These are phyloP conservation scores for Dermolepida albohirtum DNA, from an alignment of 2,888 invertebrate species.

Conservation along the genomic window DNA sequence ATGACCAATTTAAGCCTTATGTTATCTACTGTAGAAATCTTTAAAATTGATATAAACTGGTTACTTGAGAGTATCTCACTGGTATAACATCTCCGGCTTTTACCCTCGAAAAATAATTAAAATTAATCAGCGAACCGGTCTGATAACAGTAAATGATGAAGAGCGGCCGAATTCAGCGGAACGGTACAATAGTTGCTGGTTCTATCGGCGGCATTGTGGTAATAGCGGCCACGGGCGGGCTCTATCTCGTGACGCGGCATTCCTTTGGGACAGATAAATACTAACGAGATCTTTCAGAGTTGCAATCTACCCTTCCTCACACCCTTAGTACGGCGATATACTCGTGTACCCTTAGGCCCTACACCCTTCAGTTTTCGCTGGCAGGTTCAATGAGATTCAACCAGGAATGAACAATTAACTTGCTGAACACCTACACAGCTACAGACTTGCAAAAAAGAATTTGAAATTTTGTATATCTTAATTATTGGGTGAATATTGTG, in stretches of 20 bases:
- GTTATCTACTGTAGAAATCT: constrained; percentile 23
- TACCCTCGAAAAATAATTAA: constrained; percentile 58
- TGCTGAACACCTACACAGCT: constrained; percentile 1
- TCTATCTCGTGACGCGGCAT: constrained; percentile 56
- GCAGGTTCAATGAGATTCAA: constrained; percentile 38
- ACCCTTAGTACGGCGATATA: constrained; percentile 45
- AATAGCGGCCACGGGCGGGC: constrained; percentile 54
- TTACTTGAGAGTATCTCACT: constrained; percentile 32
- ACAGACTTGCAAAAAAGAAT: neutral
- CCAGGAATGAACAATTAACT: constrained; percentile 29
- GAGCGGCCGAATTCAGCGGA: constrained; percentile 52
- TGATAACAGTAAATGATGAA: constrained; percentile 64
- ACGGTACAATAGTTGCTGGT: constrained; percentile 43
- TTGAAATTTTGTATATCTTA: too few species aligned
- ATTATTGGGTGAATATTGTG: too few species aligned
- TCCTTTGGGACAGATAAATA: constrained; percentile 65
- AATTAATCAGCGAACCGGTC: constrained; percentile 63
- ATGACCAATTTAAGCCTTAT: neutral
- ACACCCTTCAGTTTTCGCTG: constrained; percentile 21
- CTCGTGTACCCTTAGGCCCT: constrained; percentile 27
- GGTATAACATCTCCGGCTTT: constrained; percentile 33
- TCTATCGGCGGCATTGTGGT: constrained; percentile 48
- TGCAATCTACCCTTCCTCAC: constrained; percentile 61
- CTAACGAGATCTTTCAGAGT: constrained; percentile 65
- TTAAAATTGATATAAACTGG: constrained; percentile 41